Evolutionary conservation across 2,888 invertebrate species (phyloP), one percentile per base, ranked within the genome.

Genomic region (Lasioglossum pauxillum): DNA sequence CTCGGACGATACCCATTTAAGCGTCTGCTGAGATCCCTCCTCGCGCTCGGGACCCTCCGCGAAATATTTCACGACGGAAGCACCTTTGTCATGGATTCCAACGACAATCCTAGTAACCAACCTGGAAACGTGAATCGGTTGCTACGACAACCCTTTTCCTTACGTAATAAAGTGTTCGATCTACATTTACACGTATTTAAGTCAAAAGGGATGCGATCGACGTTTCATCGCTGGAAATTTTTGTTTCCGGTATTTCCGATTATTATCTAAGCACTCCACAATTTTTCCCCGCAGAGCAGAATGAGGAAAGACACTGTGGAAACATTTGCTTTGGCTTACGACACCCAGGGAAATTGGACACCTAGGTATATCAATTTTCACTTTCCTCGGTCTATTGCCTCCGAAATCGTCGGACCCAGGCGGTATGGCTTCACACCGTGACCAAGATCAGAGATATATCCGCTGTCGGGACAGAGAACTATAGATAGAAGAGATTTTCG

Each of bases 1-100:
- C 53, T 64, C 53, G 49, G 57, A 46, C 10, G 57, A 27, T 80
- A 78, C 80, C 72, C 72, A 67, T 81, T 86, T 49, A 69, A 75
- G 77, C 64, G 64, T n/a, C 77, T n/a, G 23, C 67, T 75, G 41
- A 53, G 71, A 41, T 72, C 64, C 76, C 78, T 57, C 35, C 49
- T n/a, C 53, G 53, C 53, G n/a, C 53, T 38, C 60, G 27, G 27
- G 16, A n/a, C 64, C 16, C 67, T 67, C 35, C 67, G 35, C 67
- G 67, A 19, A 67, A 67, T 67, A 67, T 67, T 67, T 67, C 67
- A 67, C 35, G 10, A 19, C 35, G 67, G 23, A 0, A n/a, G 35
- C 4, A 35, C 35, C 35, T 67, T 67, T 35, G 23, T 67, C 35
- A 10, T 19, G 67, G 67, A 35, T 35, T 23, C 35, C 8, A 16